Base-by-base conservation (phyloP, 2,888 invertebrate genomes). In the Conus canariensis region DNA sequence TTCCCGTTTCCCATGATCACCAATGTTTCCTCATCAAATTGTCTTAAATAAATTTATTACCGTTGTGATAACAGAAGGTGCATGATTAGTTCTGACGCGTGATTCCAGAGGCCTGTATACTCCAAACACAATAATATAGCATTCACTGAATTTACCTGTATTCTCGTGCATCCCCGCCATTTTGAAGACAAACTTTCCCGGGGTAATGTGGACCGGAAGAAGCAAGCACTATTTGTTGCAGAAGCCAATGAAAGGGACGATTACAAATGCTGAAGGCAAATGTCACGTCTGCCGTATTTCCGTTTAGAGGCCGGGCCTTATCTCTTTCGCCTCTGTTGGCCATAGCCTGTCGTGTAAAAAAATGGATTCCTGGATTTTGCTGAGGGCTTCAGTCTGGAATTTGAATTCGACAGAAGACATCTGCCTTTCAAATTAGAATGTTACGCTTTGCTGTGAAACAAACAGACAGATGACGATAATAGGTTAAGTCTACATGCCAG, bases 111-210 rank as follows among this genome's bases (percentile, higher is more conserved):
- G 45, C 45, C 45, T 45, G 45, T 45, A 2, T 45, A 45, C 45
- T 45, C 45, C 45, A 45, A 45, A 45, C 45, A 45, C 45, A 45
- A 45, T 45, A 45, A 45, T 45, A 45, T 45, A 45, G 45, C 45
- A 45, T 45, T 45, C 45, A 45, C 45, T 45, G 45, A 45, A 45
- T 45, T 45, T 45, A 45, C 45, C 45, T 45, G 64, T 3, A 64
- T 3, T 64, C 64, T 64, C 10, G 16, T 64, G 12, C 64, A 64
- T 5, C 70, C 30, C 89, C 85, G 89, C 89, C 83, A 89, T 89
- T 60, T 89, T 89, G 89, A 85, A 89, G 85, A 85, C 89, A 89
- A 89, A 89, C 89, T 89, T 89, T 89, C 89, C 85, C 89, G 89
- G 89, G 89, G 70, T 85, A 89, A 64, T 60, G 74, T 9, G 70